A percentile compares a stretch with the other conserved stretches of the same genome.
Evolutionary conservation across 2,888 invertebrate species (phyloP).

Genomic region (Cryptosula pallasiana): DNA sequence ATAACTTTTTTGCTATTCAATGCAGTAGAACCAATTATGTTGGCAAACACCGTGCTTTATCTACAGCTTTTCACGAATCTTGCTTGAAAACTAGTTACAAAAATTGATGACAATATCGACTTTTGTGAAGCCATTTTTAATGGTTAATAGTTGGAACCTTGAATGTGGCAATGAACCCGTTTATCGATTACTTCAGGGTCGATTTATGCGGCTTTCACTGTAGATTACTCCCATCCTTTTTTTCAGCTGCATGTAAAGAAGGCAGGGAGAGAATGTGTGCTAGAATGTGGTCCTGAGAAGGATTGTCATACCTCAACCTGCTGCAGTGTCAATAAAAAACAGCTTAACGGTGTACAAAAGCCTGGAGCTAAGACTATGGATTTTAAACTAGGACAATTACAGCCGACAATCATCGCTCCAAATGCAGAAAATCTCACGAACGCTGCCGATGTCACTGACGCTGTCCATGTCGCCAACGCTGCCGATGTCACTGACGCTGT

Average conservation of each 20-base stretch:
- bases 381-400: neutral
- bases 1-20: no score
- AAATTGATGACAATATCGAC: no score
- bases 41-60: no score
- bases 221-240: no score
- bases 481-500: neutral
- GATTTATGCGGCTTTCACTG: no score
- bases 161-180: no score
- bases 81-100: no score
- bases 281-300: constrained; percentile 46
- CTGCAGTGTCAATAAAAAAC: constrained; percentile 32
- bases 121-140: no score
- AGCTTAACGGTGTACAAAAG: neutral
- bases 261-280: constrained; percentile 35
- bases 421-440: neutral
- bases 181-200: no score
- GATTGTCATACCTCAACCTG: constrained; percentile 44
- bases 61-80: no score
- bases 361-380: constrained; percentile 8
- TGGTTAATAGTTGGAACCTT: no score
- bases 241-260: constrained; percentile 24
- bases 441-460: neutral
- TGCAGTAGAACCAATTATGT: no score
- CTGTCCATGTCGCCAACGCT: neutral
- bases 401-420: neutral